Evolutionary conservation across 2,113 vertebrate species (phyloP).

Genomic region (Ardeotis arabs): DNA sequence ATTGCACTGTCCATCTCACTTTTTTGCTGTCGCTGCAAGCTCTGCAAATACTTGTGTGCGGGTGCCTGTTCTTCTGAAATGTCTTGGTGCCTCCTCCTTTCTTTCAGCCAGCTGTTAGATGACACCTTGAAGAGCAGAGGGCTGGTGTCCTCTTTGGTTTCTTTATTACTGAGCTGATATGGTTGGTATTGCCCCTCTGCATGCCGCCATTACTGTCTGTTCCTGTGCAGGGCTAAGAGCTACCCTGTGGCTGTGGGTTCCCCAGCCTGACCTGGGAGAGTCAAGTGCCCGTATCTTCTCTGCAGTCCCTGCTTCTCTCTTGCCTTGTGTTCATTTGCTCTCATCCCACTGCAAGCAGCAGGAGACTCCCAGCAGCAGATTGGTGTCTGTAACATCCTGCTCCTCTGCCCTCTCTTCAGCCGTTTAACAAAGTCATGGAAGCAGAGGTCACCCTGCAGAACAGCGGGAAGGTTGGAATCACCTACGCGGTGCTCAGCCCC

Average conservation of each 20-base stretch:
- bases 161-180: background rate
- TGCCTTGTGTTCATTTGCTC: background rate
- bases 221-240: background rate
- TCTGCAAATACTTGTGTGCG: background rate
- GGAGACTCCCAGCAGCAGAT: background rate
- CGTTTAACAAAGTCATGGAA: conserved; percentile 77
- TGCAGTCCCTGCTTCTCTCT: background rate
- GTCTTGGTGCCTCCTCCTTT: background rate
- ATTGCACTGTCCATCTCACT: background rate
- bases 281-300: fast-evolving
- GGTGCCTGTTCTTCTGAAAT: background rate
- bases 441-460: conserved; percentile 78
- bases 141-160: background rate
- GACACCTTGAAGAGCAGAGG: background rate
- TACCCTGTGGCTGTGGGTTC: background rate
- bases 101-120: background rate
- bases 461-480: conserved; percentile 80
- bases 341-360: background rate
- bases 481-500: conserved; percentile 64
- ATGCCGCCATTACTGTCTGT: background rate
- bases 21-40: background rate
- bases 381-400: background rate
- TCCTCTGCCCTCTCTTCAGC: conserved; percentile 18
- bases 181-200: background rate
- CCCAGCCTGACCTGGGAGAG: too few relatives aligned